Evolutionary conservation across 2,797 vertebrate genomes (phyloP), one percentile per base, ranked within the genome.

Genomic region (Oreonectes daqikongensis): DNA sequence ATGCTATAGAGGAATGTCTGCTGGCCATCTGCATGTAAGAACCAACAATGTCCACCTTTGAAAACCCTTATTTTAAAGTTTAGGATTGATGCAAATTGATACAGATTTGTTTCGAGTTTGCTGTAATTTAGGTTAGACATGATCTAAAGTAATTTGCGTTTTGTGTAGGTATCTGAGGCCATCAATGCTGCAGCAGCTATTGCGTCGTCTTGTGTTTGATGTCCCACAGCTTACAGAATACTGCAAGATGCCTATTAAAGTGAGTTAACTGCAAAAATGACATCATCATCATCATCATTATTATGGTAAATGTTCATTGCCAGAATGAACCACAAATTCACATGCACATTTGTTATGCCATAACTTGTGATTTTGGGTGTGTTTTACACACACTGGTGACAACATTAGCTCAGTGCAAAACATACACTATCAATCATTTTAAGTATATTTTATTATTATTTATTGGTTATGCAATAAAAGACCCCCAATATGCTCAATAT

Each of bases 191-290:
- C 98, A 99, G 84, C 97, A 98, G 77, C 94, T 99, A 57, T 88
- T 99, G 80, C 93, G 97, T 72, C 93, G 97, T n/a, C 93, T 99
- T 10, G 97, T 99, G 79, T 98, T 99, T 68, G 98, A 99, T 42
- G 97, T 99, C 63, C 97, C 98, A 0, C 87, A 95, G 82, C 96
- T 99, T 78, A 94, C 91, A 0, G 97, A 99, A 79, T 98, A 99
- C 89, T 97, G 96, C 91, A 95, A 94, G 90, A 97, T 99, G 93
- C 94, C 97, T 59, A 92, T 99, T 2, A 92, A 93, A 93, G 98
- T 99, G 89, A 87, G 88, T 38, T 10, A 9, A 60, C 59, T 60
- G 28, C 0, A 30, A 30, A 28, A 12, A n/a, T 50, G 48, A 10
- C 18, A 26, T 57, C 53, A 57, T 57, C 14, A 12, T 22, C 20